A percentile compares a stretch with the other conserved stretches of the same genome.
Evolutionary conservation across 2,113 vertebrate genomes (phyloP).

Genomic region (Carassius auratus): DNA sequence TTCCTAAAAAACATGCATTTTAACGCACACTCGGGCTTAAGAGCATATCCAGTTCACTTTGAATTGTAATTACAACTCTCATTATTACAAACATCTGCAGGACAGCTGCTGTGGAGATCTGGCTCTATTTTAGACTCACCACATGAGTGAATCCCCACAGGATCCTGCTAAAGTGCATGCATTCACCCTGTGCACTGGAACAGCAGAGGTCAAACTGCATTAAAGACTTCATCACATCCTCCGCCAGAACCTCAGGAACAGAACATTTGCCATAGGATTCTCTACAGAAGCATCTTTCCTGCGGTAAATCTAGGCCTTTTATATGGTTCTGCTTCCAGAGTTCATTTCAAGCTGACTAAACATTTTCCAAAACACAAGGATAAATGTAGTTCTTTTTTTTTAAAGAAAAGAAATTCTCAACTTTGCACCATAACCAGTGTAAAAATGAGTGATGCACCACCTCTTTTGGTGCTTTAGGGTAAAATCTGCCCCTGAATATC

Average conservation of each 20-base stretch:
- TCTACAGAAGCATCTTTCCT: neutral
- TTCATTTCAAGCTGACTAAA: conserved; percentile 2
- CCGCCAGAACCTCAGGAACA: conserved; percentile 38
- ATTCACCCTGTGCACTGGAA: conserved; percentile 1
- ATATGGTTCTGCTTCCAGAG: neutral
- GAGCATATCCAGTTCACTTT: conserved; percentile 39
- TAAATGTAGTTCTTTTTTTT: neutral
- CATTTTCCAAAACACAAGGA: neutral
- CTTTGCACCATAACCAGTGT: no score
- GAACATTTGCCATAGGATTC: neutral
- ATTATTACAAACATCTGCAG: conserved; percentile 46
- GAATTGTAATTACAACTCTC: conserved; percentile 47
- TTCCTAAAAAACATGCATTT: neutral
- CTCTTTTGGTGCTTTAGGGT: neutral
- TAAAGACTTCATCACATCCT: conserved; percentile 40
- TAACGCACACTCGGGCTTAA: neutral
- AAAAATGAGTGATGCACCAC: neutral
- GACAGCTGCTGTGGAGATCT: conserved; percentile 42
- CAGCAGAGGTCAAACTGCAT: conserved; percentile 52
- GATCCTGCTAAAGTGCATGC: conserved; percentile 1
- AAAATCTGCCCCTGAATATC: neutral
- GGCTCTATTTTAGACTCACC: conserved; percentile 42
- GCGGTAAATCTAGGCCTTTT: conserved; percentile 4
- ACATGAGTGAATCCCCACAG: conserved; percentile 49
- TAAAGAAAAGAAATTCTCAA: neutral